Evolutionary conservation across 1,140 invertebrate genomes (phyloP).

Genomic region (Drosophila nebulosa): DNA sequence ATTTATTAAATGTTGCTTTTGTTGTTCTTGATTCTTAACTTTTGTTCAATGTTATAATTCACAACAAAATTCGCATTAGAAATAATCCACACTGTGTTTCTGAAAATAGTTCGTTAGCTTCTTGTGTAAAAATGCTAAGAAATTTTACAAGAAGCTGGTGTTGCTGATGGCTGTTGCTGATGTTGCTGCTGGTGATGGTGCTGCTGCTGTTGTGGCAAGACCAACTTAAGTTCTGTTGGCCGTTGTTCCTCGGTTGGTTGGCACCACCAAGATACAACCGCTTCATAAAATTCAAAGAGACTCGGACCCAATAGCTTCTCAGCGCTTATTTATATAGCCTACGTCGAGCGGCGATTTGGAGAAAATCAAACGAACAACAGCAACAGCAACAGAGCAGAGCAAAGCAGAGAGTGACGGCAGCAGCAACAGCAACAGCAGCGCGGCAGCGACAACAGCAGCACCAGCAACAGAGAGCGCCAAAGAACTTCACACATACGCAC

Average conservation of each 20-base stretch:
- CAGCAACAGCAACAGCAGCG: slow-evolving; percentile 7
- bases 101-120: slow-evolving; percentile 51
- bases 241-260: slow-evolving; percentile 41
- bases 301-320: slow-evolving; percentile 80
- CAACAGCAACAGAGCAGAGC: slow-evolving; percentile 21
- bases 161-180: slow-evolving; percentile 15
- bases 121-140: slow-evolving; percentile 39
- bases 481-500: slow-evolving; percentile 52
- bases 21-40: slow-evolving; percentile 14
- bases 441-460: slow-evolving; percentile 13
- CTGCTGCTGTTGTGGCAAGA: slow-evolving; percentile 20
- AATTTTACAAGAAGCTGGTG: slow-evolving; percentile 39
- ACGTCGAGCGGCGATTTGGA: slow-evolving; percentile 72
- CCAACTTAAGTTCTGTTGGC: slow-evolving; percentile 47
- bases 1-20: slow-evolving; percentile 23
- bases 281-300: slow-evolving; percentile 81
- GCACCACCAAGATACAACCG: slow-evolving; percentile 80
- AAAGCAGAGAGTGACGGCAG: slow-evolving; percentile 19
- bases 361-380: slow-evolving; percentile 62
- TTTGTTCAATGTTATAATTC: slow-evolving; percentile 38
- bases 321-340: slow-evolving; percentile 81
- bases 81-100: slow-evolving; percentile 62
- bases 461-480: slow-evolving; percentile 41
- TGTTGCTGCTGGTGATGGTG: slow-evolving; percentile 3
- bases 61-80: slow-evolving; percentile 13